Evolutionary conservation across 2,797 vertebrate species (phyloP), one percentile per base, ranked within the genome.

Genomic region (Phalanger gymnotis): DNA sequence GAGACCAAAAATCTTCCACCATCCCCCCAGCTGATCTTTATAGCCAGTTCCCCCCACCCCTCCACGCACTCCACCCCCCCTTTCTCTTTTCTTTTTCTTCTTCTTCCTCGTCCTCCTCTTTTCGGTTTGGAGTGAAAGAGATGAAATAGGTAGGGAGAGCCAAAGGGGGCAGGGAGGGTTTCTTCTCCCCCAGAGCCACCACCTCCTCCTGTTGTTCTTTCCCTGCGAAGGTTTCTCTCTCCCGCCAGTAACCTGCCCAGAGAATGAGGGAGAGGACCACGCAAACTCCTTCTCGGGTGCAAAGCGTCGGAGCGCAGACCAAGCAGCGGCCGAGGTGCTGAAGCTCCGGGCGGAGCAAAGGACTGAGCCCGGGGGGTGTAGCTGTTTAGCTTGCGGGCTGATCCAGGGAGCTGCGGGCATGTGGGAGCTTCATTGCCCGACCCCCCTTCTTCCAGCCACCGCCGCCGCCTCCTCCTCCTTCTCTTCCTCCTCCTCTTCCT

Each of bases 1-100:
- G 93, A 98, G 97, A 97, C 98, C 97, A 95, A 96, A 96, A 97
- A 96, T 95, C 98, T 97, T 90, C 98, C 98, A 92, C 98, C 98
- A 98, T 90, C 96, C 98, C 98, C 98, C 96, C 97, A 96, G 98
- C 96, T 95, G 98, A 96, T 97, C 97, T 94, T 97, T 11, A 97
- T 93, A 98, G 98, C 98, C 98, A 97, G 98, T 97, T 93, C 93
- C 92, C 98, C 54, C 54, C 54, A 14, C 98, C 73, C 73, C 73
- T 87, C 40, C 73, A 51, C 73, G 40, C 3, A 97, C 97, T 98
- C 98, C 98, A 96, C 98, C 98, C 98, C 98, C 98, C 95, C 96
- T 92, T 96, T 92, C 96, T 95, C 94, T 94, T 94, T 96, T 97
- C 98, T 96, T 96, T 89, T 94, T 96, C 97, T 96, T 97, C 96